phyloP scores from a whole-genome alignment of 2,113 vertebrate species.

The Bucco capensis region DNA sequence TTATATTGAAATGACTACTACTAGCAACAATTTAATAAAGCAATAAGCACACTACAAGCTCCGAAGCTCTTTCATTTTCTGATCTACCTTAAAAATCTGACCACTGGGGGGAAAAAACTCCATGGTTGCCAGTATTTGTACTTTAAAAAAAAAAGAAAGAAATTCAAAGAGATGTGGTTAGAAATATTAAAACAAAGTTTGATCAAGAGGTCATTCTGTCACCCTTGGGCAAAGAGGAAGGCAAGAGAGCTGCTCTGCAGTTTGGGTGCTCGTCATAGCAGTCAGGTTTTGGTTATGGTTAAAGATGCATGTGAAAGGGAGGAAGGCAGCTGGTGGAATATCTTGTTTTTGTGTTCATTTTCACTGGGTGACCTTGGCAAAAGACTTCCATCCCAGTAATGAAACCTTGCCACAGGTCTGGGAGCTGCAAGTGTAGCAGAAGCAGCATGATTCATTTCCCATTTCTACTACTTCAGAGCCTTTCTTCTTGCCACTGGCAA shows the following conservation, averaged over 20 bases:
- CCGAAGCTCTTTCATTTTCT: not conserved
- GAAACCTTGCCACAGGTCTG: not conserved
- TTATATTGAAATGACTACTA: not conserved
- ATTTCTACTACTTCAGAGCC: constrained; percentile 29
- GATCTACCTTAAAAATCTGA: not conserved
- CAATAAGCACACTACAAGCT: not conserved
- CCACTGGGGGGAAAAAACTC: not conserved
- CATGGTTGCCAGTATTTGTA: not conserved
- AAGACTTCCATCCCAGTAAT: not conserved
- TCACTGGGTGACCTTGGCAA: not conserved
- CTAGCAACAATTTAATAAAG: not conserved
- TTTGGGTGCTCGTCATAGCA: not conserved
- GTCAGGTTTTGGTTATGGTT: not conserved
- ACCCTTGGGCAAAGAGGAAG: not conserved
- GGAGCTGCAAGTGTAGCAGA: not conserved
- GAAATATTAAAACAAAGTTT: not conserved
- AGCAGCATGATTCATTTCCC: constrained; percentile 24
- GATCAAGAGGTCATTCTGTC: not conserved
- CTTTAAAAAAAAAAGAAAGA: too few species aligned
- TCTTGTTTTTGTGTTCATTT: not conserved
- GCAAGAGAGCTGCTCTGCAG: not conserved
- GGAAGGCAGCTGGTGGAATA: not conserved
- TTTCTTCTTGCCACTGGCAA: constrained; percentile 65
- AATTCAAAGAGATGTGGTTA: not conserved
- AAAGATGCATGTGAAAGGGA: not conserved